Evolutionary conservation across 2,113 vertebrate species (phyloP).

Genomic region (Rhinolophus ferrumequinum): DNA sequence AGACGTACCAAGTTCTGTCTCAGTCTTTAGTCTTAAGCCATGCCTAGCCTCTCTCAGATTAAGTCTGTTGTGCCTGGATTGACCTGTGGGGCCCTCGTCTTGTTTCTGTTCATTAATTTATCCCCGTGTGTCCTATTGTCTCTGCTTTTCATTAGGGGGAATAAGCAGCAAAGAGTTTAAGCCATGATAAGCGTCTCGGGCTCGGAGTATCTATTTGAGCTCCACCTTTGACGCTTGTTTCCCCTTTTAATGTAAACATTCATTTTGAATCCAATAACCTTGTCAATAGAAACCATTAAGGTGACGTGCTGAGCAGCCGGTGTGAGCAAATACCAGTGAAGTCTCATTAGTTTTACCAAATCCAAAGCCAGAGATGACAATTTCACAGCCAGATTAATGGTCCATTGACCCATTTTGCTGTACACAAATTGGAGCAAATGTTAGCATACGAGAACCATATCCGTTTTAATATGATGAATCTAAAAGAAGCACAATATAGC

Average conservation of each 20-base stretch:
- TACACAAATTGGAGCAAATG: conserved; percentile 46
- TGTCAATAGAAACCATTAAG: conserved; percentile 78
- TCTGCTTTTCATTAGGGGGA: conserved; percentile 80
- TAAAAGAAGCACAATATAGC: background rate
- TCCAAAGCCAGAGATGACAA: conserved; percentile 52
- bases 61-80: conserved; percentile 86
- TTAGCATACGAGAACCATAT: background rate
- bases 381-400: conserved; percentile 63
- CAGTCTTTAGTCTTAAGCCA: conserved; percentile 82
- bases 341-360: conserved; percentile 17
- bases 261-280: conserved; percentile 82
- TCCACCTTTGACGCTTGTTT: conserved; percentile 81
- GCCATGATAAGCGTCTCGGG: conserved; percentile 80
- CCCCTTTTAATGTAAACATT: conserved; percentile 84
- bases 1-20: conserved; percentile 85
- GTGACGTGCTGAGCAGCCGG: conserved; percentile 53
- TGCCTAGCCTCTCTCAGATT: conserved; percentile 83
- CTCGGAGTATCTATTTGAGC: conserved; percentile 75
- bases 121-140: conserved; percentile 85
- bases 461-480: background rate
- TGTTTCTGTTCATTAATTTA: conserved; percentile 87
- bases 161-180: conserved; percentile 83
- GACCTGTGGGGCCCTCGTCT: conserved; percentile 83
- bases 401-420: background rate
- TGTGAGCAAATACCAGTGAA: conserved; percentile 35